Base-by-base conservation (phyloP, 2,888 invertebrate genomes). In the Notodonta dromedarius region DNA sequence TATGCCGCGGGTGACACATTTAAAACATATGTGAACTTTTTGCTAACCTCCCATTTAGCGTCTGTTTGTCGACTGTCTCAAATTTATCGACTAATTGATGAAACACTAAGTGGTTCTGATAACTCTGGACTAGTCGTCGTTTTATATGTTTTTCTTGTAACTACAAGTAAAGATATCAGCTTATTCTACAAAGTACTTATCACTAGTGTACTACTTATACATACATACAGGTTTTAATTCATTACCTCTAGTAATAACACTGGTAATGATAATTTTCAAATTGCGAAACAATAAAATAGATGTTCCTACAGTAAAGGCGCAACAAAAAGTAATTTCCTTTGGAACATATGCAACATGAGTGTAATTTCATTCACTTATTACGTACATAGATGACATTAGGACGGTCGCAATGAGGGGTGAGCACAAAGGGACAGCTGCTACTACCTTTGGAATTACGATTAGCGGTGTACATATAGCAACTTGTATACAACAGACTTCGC, bases 1-100 rank as follows among this genome's bases (percentile, higher is more conserved):
- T 84, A 84, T 86, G 83, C 75, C 75, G 66, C 63, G 70, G 79
- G 85, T 87, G 87, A 88, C 89, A 89, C 84, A 86, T 84, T 82
- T 75, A 75, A 77, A 77, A 78, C 84, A 85, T 84, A 74, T 88
- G 86, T 82, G 77, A 73, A 77, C 67, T 80, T 84, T 84, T 84
- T 83, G 82, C 73, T 78, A 55, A 65, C 66, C 69, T 62, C 67
- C 67, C 68, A 71, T 73, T 78, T 70, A 76, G 62, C 61, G 66
- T 70, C 66, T 70, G 73, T 77, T 79, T 74, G 76, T 71, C 65
- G 60, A 74, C 70, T 58, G 79, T 73, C 76, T 78, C 62, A 67
- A 76, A 67, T 74, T 79, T 80, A 80, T 81, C 76, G 72, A 61
- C 59, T 57, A 69, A 67, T 76, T 75, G 82, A 82, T 83, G 82